These are phyloP conservation scores for Pachyuromys duprasi DNA, from an alignment of 2,797 vertebrate species.

Conservation along the genomic window DNA sequence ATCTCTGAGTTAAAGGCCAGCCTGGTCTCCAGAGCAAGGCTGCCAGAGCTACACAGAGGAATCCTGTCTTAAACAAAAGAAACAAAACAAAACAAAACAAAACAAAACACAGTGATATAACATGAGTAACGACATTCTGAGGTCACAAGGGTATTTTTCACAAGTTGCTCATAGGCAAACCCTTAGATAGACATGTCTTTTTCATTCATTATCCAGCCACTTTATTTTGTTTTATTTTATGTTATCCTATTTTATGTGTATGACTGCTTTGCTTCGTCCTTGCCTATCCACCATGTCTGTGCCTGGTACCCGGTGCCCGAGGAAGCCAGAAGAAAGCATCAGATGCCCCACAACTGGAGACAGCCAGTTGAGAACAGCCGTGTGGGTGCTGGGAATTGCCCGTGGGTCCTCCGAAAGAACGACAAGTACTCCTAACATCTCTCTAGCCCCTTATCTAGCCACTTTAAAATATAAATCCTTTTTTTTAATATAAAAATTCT, in stretches of 20 bases:
- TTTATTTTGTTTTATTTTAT: not conserved
- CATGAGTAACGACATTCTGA: constrained; percentile 16
- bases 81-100: too few relatives aligned
- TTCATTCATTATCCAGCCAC: not conserved
- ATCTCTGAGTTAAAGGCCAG: not conserved
- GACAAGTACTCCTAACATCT: not conserved
- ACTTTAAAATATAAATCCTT: not conserved
- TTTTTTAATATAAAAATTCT: constrained; percentile 29
- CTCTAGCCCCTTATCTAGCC: not conserved
- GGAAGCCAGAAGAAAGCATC: not conserved
- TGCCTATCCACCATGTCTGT: not conserved
- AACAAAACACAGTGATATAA: too few relatives aligned
- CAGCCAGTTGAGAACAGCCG: not conserved
- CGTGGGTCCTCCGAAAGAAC: not conserved
- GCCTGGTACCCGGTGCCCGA: not conserved
- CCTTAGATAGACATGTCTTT: not conserved
- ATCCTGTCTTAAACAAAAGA: too few relatives aligned
- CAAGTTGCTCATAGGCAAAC: not conserved
- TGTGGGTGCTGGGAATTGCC: not conserved
- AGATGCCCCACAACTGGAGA: not conserved
- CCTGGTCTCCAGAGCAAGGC: not conserved
- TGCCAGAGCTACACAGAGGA: too few relatives aligned
- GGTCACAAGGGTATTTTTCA: constrained; percentile 34
- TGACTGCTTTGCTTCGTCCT: not conserved
- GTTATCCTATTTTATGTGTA: not conserved